Conservation (phyloP, 2,888 invertebrate species). For the Aethes cnicana region DNA sequence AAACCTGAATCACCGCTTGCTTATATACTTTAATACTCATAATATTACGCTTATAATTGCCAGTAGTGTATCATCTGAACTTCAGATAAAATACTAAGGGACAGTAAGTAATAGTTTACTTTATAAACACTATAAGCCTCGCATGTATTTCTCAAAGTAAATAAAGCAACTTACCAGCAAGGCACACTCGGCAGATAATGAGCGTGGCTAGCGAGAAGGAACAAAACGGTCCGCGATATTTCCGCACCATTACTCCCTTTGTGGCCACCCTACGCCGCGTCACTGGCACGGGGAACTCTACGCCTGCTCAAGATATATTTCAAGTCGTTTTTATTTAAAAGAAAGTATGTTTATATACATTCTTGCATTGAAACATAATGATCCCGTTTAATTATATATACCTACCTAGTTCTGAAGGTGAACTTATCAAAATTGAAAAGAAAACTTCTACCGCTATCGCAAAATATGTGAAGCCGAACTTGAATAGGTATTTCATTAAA, state of each 20-base stretch:
- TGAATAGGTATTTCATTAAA: too few species aligned
- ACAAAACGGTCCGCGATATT: conserved; percentile 71
- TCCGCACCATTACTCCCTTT: conserved; percentile 77
- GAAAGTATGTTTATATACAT: conserved; percentile 24
- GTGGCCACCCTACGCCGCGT: conserved; percentile 72
- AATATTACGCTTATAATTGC: too few species aligned
- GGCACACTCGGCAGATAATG: conserved; percentile 74
- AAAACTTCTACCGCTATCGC: too few species aligned
- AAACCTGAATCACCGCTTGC: too few species aligned
- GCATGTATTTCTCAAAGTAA: conserved; percentile 48
- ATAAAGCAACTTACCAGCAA: conserved; percentile 77
- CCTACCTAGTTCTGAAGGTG: too few species aligned
- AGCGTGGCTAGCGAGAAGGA: conserved; percentile 72
- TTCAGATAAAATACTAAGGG: too few species aligned
- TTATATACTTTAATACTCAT: too few species aligned
- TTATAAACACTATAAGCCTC: conserved; percentile 22
- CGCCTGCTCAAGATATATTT: conserved; percentile 29
- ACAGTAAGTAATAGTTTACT: conserved; percentile 16
- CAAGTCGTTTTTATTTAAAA: conserved; percentile 24
- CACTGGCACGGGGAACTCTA: conserved; percentile 51
- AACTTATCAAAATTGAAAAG: too few species aligned
- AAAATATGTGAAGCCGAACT: too few species aligned
- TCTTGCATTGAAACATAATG: too few species aligned
- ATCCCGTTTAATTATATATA: too few species aligned
- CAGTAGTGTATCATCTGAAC: too few species aligned